Evolutionary conservation across 1,140 invertebrate genomes (phyloP).

Genomic region (Heliconius eleuchia): DNA sequence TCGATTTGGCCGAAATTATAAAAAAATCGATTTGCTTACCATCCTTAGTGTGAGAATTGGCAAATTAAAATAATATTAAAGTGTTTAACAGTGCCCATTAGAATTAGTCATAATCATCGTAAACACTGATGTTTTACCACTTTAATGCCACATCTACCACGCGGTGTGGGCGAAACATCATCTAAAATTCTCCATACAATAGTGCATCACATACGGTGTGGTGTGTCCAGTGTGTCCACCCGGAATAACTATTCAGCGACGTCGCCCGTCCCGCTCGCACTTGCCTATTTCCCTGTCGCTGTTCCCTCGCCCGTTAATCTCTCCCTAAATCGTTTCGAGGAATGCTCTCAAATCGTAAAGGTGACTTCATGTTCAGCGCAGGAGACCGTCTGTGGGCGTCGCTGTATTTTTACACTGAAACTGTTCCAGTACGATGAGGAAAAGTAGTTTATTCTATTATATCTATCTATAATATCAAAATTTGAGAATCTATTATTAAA

Average conservation of each 20-base stretch:
- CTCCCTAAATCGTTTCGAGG: slow-evolving; percentile 25
- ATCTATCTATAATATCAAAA: too few relatives aligned
- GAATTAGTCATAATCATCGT: too few relatives aligned
- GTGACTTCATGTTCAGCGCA: slow-evolving; percentile 38
- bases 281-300: background rate
- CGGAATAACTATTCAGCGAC: slow-evolving; percentile 26
- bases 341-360: slow-evolving; percentile 45
- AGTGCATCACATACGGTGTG: background rate
- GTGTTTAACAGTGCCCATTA: too few relatives aligned
- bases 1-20: too few relatives aligned
- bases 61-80: too few relatives aligned
- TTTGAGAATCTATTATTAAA: too few relatives aligned
- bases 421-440: slow-evolving; percentile 15
- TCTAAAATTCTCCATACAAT: background rate
- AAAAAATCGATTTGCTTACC: too few relatives aligned
- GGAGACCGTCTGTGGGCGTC: slow-evolving; percentile 12
- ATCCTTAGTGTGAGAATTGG: too few relatives aligned
- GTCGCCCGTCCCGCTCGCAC: slow-evolving; percentile 24
- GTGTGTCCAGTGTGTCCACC: background rate
- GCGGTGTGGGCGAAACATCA: too few relatives aligned
- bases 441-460: background rate
- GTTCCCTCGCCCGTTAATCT: background rate
- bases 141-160: too few relatives aligned
- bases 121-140: too few relatives aligned
- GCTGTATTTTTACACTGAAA: slow-evolving; percentile 34